These are phyloP conservation scores for Tetramorium alpestre DNA, from an alignment of 1,140 invertebrate genomes.

Conservation along the genomic window DNA sequence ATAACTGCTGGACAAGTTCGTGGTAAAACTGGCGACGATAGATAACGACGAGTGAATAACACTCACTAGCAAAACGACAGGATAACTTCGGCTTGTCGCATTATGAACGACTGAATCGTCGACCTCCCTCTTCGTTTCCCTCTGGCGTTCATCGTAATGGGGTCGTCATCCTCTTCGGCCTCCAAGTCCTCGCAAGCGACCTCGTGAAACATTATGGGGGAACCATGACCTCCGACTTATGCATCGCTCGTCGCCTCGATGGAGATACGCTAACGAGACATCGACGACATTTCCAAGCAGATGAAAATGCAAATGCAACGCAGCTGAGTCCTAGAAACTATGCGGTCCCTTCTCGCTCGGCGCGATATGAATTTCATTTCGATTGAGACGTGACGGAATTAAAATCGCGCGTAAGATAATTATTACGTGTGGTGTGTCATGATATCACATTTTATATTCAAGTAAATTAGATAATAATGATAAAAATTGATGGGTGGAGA, in stretches of 20 bases:
- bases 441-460: conserved; percentile 1
- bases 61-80: conserved; percentile 7
- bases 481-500: background rate
- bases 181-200: background rate
- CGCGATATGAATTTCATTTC: conserved; percentile 47
- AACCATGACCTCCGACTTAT: conserved; percentile 52
- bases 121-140: background rate
- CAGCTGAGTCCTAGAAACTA: conserved; percentile 5
- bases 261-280: conserved; percentile 71
- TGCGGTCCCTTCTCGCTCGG: background rate
- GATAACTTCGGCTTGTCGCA: conserved; percentile 38
- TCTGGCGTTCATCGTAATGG: conserved; percentile 27
- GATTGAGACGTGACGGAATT: conserved; percentile 37
- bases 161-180: background rate
- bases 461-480: background rate
- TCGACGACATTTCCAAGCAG: conserved; percentile 61
- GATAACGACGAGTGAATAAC: conserved; percentile 69
- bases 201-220: conserved; percentile 1
- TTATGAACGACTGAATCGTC: conserved; percentile 46
- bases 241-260: conserved; percentile 24
- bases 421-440: background rate
- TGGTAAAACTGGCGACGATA: conserved; percentile 2
- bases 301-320: conserved; percentile 51
- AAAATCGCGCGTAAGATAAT: conserved; percentile 22
- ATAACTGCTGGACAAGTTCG: conserved; percentile 38